Base-by-base conservation (phyloP, 2,797 vertebrate species). In the Mallotus villosus region DNA sequence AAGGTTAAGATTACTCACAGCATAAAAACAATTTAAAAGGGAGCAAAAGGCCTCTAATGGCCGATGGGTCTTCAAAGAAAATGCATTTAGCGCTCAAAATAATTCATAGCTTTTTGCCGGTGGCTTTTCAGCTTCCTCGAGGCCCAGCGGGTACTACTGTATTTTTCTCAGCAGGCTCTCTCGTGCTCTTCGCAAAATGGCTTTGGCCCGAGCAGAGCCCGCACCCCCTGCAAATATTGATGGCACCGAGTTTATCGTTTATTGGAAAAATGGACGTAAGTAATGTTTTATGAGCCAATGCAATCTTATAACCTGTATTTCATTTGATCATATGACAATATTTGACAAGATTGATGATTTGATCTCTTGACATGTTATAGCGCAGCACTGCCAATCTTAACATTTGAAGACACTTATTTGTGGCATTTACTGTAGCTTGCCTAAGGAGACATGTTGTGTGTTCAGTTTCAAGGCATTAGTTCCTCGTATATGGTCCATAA, bases 11-110 rank as follows among this genome's bases (percentile, higher is more conserved):
- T 93, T 94, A 93, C 91, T 89, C 87, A 90, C 89, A 86, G 88
- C 88, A 92, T 93, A 93, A 92, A 91, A 92, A 92, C 90, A 92
- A 92, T 93, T 93, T 93, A 92, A 92, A 93, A 92, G 89, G 90
- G 90, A 91, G 88, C 90, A 92, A 92, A 93, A 91, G 92, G 90
- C 88, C 90, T 91, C 89, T 92, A 91, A 91, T 91, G 85, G 91
- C 90, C 86, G 81, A 92, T 89, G 87, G 87, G 89, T 92, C 91
- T 93, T 92, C 90, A 92, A 91, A 93, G 92, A 93, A 94, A 93
- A 93, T 93, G 90, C 88, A 92, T 93, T 94, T 94, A 92, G 92
- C 73, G 90, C 92, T 91, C 84, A 90, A 92, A 94, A 93, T 93
- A 93, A 93, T 94, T 93, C 91, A 92, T 92, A 91, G 91, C 89